These are phyloP conservation scores for Drosophila gunungcola DNA, from an alignment of 1,140 invertebrate genomes.

Conservation along the genomic window DNA sequence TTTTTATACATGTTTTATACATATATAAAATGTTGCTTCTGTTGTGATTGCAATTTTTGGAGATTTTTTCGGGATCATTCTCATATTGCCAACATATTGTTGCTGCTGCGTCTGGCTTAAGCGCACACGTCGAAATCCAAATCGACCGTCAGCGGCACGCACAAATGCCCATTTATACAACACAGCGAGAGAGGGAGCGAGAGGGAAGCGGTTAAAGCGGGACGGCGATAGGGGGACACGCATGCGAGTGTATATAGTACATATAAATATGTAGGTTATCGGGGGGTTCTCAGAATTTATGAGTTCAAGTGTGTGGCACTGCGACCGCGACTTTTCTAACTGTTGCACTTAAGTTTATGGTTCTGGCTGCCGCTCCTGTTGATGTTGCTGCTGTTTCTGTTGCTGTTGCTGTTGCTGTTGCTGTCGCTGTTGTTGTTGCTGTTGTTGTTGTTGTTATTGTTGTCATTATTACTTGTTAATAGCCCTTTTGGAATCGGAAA, in stretches of 20 bases:
- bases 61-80: no score
- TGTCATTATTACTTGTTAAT: constrained; percentile 80
- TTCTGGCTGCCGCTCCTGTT: constrained; percentile 22
- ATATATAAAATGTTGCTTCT: no score
- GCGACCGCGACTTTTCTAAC: constrained; percentile 68
- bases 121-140: constrained; percentile 25
- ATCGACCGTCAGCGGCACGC: constrained; percentile 34
- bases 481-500: constrained; percentile 62
- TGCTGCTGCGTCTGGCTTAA: constrained; percentile 64
- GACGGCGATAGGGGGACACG: neutral
- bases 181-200: neutral
- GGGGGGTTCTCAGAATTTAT: constrained; percentile 78
- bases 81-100: neutral
- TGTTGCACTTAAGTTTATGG: constrained; percentile 77
- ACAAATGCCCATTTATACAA: constrained; percentile 71
- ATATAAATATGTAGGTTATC: constrained; percentile 72
- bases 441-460: constrained; percentile 38
- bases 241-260: neutral
- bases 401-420: constrained; percentile 40
- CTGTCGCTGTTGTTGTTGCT: constrained; percentile 48
- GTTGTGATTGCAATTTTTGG: no score
- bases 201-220: neutral
- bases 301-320: constrained; percentile 76
- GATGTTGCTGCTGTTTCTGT: constrained; percentile 20
- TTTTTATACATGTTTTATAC: no score